A percentile compares a stretch with the other conserved stretches of the same genome.
phyloP scores from a whole-genome alignment of 2,113 vertebrate genomes.

The Tricholaema leucomelas region DNA sequence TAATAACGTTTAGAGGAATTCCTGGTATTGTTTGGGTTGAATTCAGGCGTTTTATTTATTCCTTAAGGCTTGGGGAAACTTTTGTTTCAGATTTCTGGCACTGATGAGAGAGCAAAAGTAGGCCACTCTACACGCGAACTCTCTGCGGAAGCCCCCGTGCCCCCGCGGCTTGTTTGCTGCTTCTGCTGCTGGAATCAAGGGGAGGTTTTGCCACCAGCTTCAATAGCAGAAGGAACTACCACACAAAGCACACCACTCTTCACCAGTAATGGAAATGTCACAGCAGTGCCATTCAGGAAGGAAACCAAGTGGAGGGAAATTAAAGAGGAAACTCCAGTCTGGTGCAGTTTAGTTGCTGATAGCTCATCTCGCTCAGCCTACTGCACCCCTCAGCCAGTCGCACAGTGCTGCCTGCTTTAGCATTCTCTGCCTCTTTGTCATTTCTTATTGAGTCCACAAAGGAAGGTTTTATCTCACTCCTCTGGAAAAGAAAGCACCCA shows the following conservation, averaged over 20 bases:
- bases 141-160: not conserved
- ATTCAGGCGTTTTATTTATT: slow-evolving; percentile 50
- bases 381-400: slow-evolving; percentile 7
- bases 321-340: slow-evolving; percentile 65
- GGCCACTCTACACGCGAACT: not conserved
- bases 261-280: slow-evolving; percentile 58
- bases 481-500: slow-evolving; percentile 25
- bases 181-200: slow-evolving; percentile 33
- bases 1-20: slow-evolving; percentile 56
- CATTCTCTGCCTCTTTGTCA: slow-evolving; percentile 49
- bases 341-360: slow-evolving; percentile 50
- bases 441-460: slow-evolving; percentile 46
- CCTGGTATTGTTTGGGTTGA: slow-evolving; percentile 44
- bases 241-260: slow-evolving; percentile 51
- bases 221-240: slow-evolving; percentile 20
- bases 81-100: not conserved
- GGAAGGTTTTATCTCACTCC: slow-evolving; percentile 41
- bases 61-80: slow-evolving; percentile 7
- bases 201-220: slow-evolving; percentile 6
- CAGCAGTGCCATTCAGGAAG: slow-evolving; percentile 9
- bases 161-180: not conserved
- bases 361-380: slow-evolving; percentile 48
- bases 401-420: slow-evolving; percentile 51
- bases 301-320: slow-evolving; percentile 59
- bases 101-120: slow-evolving; percentile 14